Conservation (phyloP, 30 jellyfish, hydroid and myxozoan species). For the Hydractinia symbiolongicarpus region DNA sequence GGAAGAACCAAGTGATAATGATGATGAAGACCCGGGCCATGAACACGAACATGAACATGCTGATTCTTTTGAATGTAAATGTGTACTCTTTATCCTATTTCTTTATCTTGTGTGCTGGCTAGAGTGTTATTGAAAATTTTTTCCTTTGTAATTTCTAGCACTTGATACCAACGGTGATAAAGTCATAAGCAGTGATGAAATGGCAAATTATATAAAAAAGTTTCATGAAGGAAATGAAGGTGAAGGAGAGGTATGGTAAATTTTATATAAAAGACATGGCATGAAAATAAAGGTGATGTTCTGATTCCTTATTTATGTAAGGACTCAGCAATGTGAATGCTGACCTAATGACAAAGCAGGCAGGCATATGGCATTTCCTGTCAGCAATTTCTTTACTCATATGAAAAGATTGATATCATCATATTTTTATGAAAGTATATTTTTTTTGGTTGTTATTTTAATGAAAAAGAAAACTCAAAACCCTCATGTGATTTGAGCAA, state of each 20-base stretch:
- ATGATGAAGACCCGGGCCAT: constrained; percentile 8
- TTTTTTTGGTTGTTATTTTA: no score
- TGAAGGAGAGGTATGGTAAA: constrained; percentile 16
- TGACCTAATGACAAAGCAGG: no score
- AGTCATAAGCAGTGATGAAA: constrained; percentile 63
- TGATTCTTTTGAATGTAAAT: constrained; percentile 39
- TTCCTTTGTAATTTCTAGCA: constrained; percentile 18
- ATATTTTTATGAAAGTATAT: no score
- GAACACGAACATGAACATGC: constrained; percentile 29
- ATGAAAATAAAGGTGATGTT: background rate
- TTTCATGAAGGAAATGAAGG: constrained; percentile 53
- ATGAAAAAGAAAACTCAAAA: no score
- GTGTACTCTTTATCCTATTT: background rate
- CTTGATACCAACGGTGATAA: constrained; percentile 66
- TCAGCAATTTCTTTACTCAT: no score
- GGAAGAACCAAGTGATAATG: constrained; percentile 11
- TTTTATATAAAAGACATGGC: background rate
- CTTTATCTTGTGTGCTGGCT: no score
- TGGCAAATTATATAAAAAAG: constrained; percentile 61
- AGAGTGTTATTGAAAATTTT: background rate
- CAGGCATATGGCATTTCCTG: no score
- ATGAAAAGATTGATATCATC: no score
- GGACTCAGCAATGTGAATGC: no score
- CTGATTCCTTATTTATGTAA: no score
- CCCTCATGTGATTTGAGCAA: no score